Evolutionary conservation across 2,888 invertebrate species (phyloP).

Genomic region (Ophion costatus): DNA sequence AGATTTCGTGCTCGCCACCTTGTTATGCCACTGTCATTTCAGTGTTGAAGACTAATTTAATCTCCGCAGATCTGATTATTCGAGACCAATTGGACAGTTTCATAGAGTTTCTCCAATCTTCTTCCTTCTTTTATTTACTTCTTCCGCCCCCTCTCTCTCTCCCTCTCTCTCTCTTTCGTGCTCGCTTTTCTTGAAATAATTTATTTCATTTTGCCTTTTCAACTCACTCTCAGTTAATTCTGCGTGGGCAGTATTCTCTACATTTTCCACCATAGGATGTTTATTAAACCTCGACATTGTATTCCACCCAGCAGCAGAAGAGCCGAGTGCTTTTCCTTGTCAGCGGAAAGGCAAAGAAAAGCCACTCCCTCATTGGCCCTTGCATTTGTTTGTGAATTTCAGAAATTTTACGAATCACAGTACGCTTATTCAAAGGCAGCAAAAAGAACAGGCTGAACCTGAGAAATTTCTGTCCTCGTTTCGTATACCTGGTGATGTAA

Average conservation of each 20-base stretch:
- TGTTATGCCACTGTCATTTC: constrained; percentile 41
- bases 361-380: not conserved
- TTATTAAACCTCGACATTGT: constrained; percentile 11
- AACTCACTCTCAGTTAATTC: constrained; percentile 35
- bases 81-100: constrained; percentile 32
- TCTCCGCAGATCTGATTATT: constrained; percentile 53
- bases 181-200: constrained; percentile 36
- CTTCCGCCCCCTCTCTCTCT: not conserved
- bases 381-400: not conserved
- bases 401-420: constrained; percentile 1
- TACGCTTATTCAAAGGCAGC: not conserved
- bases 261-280: constrained; percentile 12
- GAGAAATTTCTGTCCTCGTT: not conserved
- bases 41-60: constrained; percentile 54
- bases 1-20: constrained; percentile 36
- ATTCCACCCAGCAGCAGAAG: not conserved
- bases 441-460: not conserved
- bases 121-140: not conserved
- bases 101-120: constrained; percentile 32
- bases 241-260: constrained; percentile 31
- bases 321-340: not conserved
- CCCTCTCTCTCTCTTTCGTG: not conserved
- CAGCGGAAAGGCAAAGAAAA: not conserved
- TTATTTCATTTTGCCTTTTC: constrained; percentile 36
- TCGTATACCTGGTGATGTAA: not conserved